Evolutionary conservation across 2,113 vertebrate species (phyloP).

Genomic region (Athene cunicularia): DNA sequence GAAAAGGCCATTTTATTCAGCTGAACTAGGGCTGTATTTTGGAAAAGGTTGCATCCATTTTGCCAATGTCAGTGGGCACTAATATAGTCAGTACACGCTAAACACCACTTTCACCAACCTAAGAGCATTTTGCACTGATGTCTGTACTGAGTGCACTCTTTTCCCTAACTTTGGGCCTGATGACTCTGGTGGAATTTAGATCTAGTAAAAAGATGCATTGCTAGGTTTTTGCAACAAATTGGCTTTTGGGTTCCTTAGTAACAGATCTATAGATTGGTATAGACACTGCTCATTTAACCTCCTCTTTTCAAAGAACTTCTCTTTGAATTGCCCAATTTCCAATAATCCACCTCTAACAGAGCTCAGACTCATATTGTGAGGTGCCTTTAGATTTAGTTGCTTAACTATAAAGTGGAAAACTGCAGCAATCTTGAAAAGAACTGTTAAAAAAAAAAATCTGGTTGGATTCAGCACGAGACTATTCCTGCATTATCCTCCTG

Average conservation of each 20-base stretch:
- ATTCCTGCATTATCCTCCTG: neutral
- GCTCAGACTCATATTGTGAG: neutral
- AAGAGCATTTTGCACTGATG: neutral
- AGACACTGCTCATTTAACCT: neutral
- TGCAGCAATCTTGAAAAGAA: neutral
- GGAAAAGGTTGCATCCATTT: neutral
- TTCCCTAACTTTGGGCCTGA: neutral
- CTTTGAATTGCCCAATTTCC: neutral
- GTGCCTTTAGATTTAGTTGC: neutral
- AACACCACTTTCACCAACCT: neutral
- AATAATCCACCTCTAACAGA: neutral
- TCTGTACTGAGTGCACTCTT: neutral
- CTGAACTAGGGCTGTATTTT: neutral
- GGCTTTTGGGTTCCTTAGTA: neutral
- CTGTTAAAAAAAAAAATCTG: neutral
- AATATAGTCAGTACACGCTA: neutral
- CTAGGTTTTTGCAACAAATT: neutral
- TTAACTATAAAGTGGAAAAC: neutral
- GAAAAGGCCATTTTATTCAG: constrained; percentile 7
- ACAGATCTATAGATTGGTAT: neutral
- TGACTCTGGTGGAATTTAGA: neutral
- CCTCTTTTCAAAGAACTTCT: neutral
- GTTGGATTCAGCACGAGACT: neutral
- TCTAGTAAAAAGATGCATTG: neutral
- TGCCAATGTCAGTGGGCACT: neutral